phyloP scores from a whole-genome alignment of 2,888 invertebrate genomes.

The Graphium colonna region DNA sequence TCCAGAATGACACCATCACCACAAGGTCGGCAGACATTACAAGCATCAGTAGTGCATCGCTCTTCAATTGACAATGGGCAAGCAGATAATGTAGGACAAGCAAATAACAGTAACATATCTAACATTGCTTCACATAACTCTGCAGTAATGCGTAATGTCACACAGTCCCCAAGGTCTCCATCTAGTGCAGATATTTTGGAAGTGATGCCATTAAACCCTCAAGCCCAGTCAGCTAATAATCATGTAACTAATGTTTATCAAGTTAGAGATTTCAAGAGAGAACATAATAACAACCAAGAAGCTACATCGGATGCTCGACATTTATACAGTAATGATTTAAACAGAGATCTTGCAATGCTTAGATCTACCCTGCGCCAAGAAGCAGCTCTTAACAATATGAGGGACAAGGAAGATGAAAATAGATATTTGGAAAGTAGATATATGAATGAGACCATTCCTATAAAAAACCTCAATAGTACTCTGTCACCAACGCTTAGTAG shows the following conservation, averaged over 20 bases:
- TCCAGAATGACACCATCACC: conserved; percentile 60
- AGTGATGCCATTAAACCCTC: conserved; percentile 74
- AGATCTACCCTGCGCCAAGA: conserved; percentile 60
- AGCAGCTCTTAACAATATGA: conserved; percentile 55
- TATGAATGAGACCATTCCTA: conserved; percentile 45
- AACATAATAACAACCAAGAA: conserved; percentile 73
- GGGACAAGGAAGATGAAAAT: conserved; percentile 67
- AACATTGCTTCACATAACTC: conserved; percentile 40
- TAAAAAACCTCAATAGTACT: conserved; percentile 31
- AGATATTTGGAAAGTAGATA: conserved; percentile 57
- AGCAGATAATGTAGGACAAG: conserved; percentile 43
- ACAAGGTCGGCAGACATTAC: conserved; percentile 61
- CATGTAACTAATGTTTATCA: conserved; percentile 80
- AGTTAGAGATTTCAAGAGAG: conserved; percentile 75
- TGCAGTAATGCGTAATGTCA: conserved; percentile 41
- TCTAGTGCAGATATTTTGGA: conserved; percentile 79
- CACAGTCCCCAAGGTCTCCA: conserved; percentile 69
- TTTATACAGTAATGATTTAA: conserved; percentile 68
- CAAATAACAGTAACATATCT: conserved; percentile 43
- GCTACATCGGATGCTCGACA: conserved; percentile 45
- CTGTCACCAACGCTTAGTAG: conserved; percentile 68
- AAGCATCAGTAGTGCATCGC: conserved; percentile 65
- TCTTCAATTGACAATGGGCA: conserved; percentile 69
- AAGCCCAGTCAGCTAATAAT: conserved; percentile 52
- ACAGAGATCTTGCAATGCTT: conserved; percentile 64